Base-by-base conservation (phyloP, 2,797 vertebrate genomes). In the Halcyon leucocephala region DNA sequence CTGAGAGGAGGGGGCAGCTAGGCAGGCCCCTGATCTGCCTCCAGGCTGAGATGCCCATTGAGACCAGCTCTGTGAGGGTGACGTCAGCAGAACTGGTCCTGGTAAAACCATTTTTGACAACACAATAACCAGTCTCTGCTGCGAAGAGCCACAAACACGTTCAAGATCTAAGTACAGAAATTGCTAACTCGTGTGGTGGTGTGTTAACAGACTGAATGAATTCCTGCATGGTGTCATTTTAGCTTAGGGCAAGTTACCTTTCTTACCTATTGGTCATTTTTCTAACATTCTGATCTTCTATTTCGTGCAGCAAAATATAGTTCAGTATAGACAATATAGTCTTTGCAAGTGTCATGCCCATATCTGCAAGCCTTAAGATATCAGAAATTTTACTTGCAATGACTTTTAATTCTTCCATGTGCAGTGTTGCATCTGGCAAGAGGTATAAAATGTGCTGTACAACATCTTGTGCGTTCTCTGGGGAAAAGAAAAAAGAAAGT, bases 401-500 rank as follows among this genome's bases (percentile, higher is more conserved):
- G 15, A 98, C 98, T 57, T 97, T 69, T 87, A 99, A 95, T 64
- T 99, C 98, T 44, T 97, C 83, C 29, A 87, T 49, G 4, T 89
- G 92, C 57, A 99, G 97, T 35, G 65, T 24, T 21, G 94, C 55
- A 2, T 98, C 70, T 62, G 92, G 95, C 22, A 99, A 96, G 28
- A 99, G 97, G 84, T 98, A 90, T 89, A 98, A 97, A 94, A 99
- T 98, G 44, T 98, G 98, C 48, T 97, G 96, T 85, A 98, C 98
- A 37, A 99, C 89, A 18, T 99, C 98, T 19, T 95, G 97, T 1
- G 97, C 98, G 25, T 99, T 99, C 55, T 97, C 99, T 99, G 91
- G 49, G 20, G 51, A 46, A 31, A 37, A 85, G n/a, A 61, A 20
- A 62, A 54, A 46, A 49, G 17, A 25, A 64, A 24, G 16, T 26